Evolutionary conservation across 1,140 invertebrate species (phyloP), one percentile per base, ranked within the genome.

Genomic region (Sinella curviseta): DNA sequence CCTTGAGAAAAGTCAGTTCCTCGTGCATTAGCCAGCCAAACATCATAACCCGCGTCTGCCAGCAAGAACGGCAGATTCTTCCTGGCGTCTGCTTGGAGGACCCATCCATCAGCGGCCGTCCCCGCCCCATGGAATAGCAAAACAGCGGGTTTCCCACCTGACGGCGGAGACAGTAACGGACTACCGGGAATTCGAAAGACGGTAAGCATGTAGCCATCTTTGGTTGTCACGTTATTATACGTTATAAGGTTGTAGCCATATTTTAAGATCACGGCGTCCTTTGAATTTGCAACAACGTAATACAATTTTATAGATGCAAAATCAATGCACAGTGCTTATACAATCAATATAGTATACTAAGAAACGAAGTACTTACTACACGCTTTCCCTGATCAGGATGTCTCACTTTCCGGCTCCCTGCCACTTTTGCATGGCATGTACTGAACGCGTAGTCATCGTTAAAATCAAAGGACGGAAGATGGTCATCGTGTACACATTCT

Each of bases 11-110:
- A 90, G 28, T 81, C 86, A 82, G 89, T 90, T 16, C 90, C 90
- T 17, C 90, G 81, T 26, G 84, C 86, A 84, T 90, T 91, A 2
- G 87, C 87, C 14, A 90, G 34, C 89, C 89, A 91, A 0, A 91
- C 90, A 84, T 90, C 90, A 70, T 87, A 90, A 0, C 90, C 89
- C n/a, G 85, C 85, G 82, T 90, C 88, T 17, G 88, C 88, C 75
- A 89, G 82, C 1, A 85, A 48, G 55, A 57, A 48, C 65, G 34
- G 28, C 14, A 74, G 24, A 16, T 74, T 74, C 31, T 31, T 60
- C 3, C 24, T 4, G 24, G 16, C 4, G 70, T 36, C 4, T 67
- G n/a, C 60, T 36, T 74, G 70, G 3, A 74, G 17, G 2, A 74
- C 30, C 30, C 30, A 74, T 17, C 24, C 12, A 17, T 36, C 70